Evolutionary conservation across 1,140 invertebrate species (phyloP).

Genomic region (Drosophila willistoni): DNA sequence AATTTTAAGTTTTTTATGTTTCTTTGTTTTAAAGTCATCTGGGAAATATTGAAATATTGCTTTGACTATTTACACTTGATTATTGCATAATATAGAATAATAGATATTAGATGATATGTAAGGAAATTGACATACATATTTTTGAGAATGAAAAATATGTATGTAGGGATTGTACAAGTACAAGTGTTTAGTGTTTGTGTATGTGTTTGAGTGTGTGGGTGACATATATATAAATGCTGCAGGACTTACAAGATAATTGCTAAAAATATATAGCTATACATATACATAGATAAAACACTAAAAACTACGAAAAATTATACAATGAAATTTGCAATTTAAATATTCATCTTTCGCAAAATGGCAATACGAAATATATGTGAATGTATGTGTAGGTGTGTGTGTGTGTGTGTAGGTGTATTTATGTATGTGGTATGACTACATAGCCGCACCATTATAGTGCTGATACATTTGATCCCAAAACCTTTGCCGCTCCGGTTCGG

Average conservation of each 20-base stretch:
- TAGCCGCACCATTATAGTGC: constrained; percentile 83
- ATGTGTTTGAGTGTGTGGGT: constrained; percentile 12
- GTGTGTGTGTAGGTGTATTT: constrained; percentile 20
- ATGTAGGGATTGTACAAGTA: constrained; percentile 40
- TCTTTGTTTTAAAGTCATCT: constrained; percentile 31
- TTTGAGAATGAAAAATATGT: constrained; percentile 19
- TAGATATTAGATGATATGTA: constrained; percentile 10
- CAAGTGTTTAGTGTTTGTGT: constrained; percentile 25
- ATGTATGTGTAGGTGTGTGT: constrained; percentile 19
- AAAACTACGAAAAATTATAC: constrained; percentile 68
- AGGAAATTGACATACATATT: constrained; percentile 47
- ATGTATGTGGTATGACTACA: constrained; percentile 49
- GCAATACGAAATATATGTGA: constrained; percentile 59
- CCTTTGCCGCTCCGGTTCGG: constrained; percentile 84
- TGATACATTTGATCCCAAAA: constrained; percentile 86
- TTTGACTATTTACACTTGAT: constrained; percentile 74
- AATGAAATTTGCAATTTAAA: constrained; percentile 75
- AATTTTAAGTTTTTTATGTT: constrained; percentile 4
- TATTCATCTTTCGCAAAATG: constrained; percentile 73
- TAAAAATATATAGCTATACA: constrained; percentile 52
- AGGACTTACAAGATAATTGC: constrained; percentile 61
- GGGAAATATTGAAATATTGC: constrained; percentile 35
- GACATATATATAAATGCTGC: constrained; percentile 62
- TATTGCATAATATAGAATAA: constrained; percentile 49
- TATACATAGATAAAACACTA: constrained; percentile 58